Base-by-base conservation (phyloP, 2,113 vertebrate genomes). In the Scytalopus superciliaris region DNA sequence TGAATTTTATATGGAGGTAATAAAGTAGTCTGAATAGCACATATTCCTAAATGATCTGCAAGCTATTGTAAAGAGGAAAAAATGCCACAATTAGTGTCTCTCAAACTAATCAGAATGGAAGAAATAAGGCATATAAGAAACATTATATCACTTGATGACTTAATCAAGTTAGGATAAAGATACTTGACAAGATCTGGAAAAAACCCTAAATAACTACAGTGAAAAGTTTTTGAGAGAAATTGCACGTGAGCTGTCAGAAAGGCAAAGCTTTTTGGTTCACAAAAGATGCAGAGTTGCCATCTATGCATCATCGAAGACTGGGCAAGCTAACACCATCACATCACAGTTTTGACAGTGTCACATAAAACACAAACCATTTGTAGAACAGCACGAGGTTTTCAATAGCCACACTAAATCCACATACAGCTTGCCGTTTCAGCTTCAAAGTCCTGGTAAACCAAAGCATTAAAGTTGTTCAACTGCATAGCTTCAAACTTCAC, bases 61-160 rank as follows among this genome's bases (percentile, higher is more conserved):
- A 84, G 62, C 52, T 82, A 56, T 37, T 83, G 76, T 94, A 96
- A 90, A 92, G 62, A 67, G 89, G 39, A 67, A 78, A 68, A 84
- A 85, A 19, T 2, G 1, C 50, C 72, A 67, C n/a, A 15, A 94
- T 91, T 93, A 77, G 49, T 72, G 67, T 91, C 83, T 97, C 74
- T 63, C 70, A 95, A 94, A 64, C 69, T 93, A 96, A 97, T 95
- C 72, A 64, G 90, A 96, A 96, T 89, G 55, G 88, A 97, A 84
- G 60, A 92, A 97, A 96, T 67, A 63, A 67, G 80, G 53, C 73
- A 67, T 84, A 73, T 70, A 91, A 94, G 37, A 90, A 94, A 90
- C 64, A 95, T 69, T 88, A 70, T 92, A 91, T 91, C 79, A 82
- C 60, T 96, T 94, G 94, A 96, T 95, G 93, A 70, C 47, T 92